Evolutionary conservation across 2,797 vertebrate species (phyloP).

Genomic region (Leucoraja ocellata): DNA sequence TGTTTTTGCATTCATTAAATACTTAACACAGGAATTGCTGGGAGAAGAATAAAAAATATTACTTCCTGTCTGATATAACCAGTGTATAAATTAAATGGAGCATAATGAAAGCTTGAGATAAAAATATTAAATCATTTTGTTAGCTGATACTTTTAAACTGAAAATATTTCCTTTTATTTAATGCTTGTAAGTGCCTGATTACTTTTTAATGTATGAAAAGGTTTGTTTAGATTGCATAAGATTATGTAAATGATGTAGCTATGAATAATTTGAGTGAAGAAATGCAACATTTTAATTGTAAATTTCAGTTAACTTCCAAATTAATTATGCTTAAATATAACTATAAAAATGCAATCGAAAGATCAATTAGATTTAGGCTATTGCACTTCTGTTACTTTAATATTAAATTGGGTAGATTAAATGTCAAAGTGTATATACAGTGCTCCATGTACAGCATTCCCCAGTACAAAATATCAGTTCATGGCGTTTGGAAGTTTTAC

Average conservation of each 20-base stretch:
- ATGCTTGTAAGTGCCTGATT: not conserved
- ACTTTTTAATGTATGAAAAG: slow-evolving; percentile 13
- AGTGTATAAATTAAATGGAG: slow-evolving; percentile 22
- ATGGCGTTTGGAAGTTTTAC: not conserved
- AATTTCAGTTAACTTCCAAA: not conserved
- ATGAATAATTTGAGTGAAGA: not conserved
- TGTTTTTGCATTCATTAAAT: slow-evolving; percentile 52
- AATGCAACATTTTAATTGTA: not conserved
- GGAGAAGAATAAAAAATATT: not conserved
- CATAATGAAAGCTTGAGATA: not conserved
- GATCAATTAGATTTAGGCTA: not conserved
- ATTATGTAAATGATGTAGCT: not conserved
- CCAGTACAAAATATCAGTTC: not conserved
- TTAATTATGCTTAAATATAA: not conserved
- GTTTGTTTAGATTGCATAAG: not conserved
- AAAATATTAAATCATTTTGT: not conserved
- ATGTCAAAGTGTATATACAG: not conserved
- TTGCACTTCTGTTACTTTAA: not conserved
- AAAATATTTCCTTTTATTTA: not conserved
- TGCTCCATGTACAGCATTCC: not conserved
- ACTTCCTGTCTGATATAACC: not conserved
- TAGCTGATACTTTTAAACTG: not conserved
- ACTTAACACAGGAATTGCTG: slow-evolving; percentile 39
- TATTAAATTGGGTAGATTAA: not conserved
- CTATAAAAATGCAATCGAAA: not conserved